Conservation (phyloP, 2,888 invertebrate genomes). For the Tetragnatha montana region DNA sequence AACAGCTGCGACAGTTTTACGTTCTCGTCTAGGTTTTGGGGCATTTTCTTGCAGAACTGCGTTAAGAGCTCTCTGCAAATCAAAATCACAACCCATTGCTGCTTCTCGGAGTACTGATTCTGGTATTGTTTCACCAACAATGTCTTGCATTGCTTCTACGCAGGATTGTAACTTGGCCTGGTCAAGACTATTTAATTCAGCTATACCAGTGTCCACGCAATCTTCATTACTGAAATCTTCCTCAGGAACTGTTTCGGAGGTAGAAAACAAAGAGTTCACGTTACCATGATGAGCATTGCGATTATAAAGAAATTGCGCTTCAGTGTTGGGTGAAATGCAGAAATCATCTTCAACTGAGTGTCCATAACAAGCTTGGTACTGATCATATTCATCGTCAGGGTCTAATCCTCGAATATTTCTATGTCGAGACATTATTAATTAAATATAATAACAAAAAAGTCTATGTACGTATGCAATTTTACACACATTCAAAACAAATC, state of each 20-base stretch:
- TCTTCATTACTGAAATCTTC: slow-evolving; percentile 79
- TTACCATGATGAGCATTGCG: slow-evolving; percentile 79
- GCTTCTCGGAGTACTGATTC: slow-evolving; percentile 85
- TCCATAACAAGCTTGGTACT: slow-evolving; percentile 89
- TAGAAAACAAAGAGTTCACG: slow-evolving; percentile 84
- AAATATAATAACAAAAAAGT: background rate
- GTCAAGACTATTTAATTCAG: slow-evolving; percentile 74
- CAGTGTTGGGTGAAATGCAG: slow-evolving; percentile 82
- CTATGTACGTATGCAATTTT: background rate
- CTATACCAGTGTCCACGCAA: slow-evolving; percentile 72
- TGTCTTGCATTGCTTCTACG: slow-evolving; percentile 86
- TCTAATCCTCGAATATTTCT: slow-evolving; percentile 89
- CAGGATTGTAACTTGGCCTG: slow-evolving; percentile 86
- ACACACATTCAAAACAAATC: background rate
- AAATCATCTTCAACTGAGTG: slow-evolving; percentile 95
- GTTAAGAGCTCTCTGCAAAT: slow-evolving; percentile 85
- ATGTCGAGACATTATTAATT: slow-evolving; percentile 86
- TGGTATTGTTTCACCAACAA: slow-evolving; percentile 86
- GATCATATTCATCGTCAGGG: slow-evolving; percentile 92
- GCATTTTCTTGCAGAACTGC: slow-evolving; percentile 79
- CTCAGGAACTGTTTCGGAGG: slow-evolving; percentile 83
- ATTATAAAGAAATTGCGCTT: slow-evolving; percentile 87
- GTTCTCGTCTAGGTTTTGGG: slow-evolving; percentile 33
- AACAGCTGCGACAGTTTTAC: background rate
- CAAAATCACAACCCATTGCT: slow-evolving; percentile 84